phyloP scores from a whole-genome alignment of 1,140 invertebrate species.

The Trichonephila clavipes region DNA sequence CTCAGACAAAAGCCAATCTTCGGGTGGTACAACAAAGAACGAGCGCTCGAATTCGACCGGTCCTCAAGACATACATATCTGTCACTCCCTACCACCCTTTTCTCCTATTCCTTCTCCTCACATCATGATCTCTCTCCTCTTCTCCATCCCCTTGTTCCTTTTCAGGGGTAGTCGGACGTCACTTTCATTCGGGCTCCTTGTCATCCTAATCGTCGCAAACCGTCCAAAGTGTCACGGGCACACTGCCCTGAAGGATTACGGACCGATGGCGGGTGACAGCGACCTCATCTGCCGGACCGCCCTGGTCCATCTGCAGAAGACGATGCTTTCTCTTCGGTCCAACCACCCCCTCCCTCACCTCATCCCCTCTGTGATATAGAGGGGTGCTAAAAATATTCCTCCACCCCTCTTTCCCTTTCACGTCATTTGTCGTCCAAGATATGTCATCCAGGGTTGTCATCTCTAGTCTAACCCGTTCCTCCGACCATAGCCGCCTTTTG shows the following conservation, averaged over 20 bases:
- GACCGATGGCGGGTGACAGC: conserved; percentile 74
- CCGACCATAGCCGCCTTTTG: background rate
- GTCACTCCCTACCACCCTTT: conserved; percentile 7
- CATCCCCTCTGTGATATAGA: background rate
- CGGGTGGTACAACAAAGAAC: conserved; percentile 1
- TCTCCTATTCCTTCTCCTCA: conserved; percentile 13
- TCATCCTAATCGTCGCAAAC: conserved; percentile 74
- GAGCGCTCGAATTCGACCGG: background rate
- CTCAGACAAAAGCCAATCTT: conserved; percentile 48
- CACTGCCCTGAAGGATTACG: conserved; percentile 75
- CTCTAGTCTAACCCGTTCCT: conserved; percentile 69
- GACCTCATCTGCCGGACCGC: conserved; percentile 74
- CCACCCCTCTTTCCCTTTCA: conserved; percentile 62
- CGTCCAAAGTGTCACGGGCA: conserved; percentile 71
- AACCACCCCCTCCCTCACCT: background rate
- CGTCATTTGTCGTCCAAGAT: conserved; percentile 75
- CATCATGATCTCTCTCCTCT: conserved; percentile 44
- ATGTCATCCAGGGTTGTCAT: conserved; percentile 70
- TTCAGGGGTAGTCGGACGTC: conserved; percentile 72
- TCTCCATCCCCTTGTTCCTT: conserved; percentile 40
- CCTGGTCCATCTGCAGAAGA: conserved; percentile 68
- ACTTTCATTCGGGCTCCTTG: conserved; percentile 74
- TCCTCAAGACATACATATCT: conserved; percentile 8
- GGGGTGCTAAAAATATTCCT: conserved; percentile 46
- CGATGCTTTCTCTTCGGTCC: conserved; percentile 47